Base-by-base conservation (phyloP, 1,140 invertebrate genomes). In the Drosophila baimaii region DNA sequence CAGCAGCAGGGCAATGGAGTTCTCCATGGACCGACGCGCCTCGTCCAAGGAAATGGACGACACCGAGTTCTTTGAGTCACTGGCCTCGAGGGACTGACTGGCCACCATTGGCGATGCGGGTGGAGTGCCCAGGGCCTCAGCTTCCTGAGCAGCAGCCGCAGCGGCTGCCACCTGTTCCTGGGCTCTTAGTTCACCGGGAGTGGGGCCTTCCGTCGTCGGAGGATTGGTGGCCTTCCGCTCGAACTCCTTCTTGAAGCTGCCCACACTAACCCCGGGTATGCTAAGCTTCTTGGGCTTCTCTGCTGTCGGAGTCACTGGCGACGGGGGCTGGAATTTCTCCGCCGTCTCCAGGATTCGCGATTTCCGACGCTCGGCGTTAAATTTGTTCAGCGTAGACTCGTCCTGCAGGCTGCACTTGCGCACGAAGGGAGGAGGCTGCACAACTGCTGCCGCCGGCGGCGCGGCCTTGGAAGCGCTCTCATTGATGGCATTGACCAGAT, bases 221-320 rank as follows among this genome's bases (percentile, higher is more conserved):
- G 94, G 95, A 35, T 95, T 93, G 76, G 94, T 96, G 27, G 94
- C 96, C 92, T 95, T 95, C 29, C 95, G 93, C 81, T 97, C 96
- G 90, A 97, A 97, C 77, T 96, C 96, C 76, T 96, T 95, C 78
- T 97, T 97, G 57, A 96, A 96, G 85, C 95, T 96, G 59, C 95
- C 95, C 3, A 97, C 96, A 88, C 96, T 96, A 13, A 96, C 96
- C 27, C 95, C 96, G 15, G 96, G 95, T 85, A 97, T 95, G 71
- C 96, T 94, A 2, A 91, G 93, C 84, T 97, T 97, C 89, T 96
- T 97, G 15, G 95, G 95, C 90, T 96, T 96, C 31, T 95, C 91
- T 19, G 77, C 79, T 13, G 82, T 70, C 17, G 92, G 77, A 2
- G 43, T 31, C 3, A 35, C 39, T 8, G 69, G 41, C 5, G 61